Percentiles rank a stretch among this genome's conserved stretches.
Conservation (phyloP, 2,113 vertebrate genomes). For the Amia ocellicauda region DNA sequence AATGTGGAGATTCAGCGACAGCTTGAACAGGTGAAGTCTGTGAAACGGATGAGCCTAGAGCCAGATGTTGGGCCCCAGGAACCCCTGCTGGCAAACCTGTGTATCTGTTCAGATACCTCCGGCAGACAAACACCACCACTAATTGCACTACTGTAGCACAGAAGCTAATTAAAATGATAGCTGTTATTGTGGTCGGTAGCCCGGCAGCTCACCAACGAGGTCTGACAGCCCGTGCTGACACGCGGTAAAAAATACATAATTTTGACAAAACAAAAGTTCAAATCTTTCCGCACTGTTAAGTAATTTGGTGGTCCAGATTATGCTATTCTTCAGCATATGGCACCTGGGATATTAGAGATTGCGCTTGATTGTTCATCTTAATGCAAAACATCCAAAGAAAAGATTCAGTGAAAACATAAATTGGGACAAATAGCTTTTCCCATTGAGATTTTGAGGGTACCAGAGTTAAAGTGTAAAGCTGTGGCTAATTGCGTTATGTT, state of each 20-base stretch:
- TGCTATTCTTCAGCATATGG: slow-evolving; percentile 35
- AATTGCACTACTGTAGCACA: slow-evolving; percentile 42
- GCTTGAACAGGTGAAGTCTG: slow-evolving; percentile 1
- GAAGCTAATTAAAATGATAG: slow-evolving; percentile 42
- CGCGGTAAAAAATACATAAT: slow-evolving; percentile 34
- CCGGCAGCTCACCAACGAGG: slow-evolving; percentile 25
- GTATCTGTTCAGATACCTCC: slow-evolving; percentile 35
- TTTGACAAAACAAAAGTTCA: slow-evolving; percentile 20
- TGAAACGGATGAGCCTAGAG: slow-evolving; percentile 10
- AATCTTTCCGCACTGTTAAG: slow-evolving; percentile 31
- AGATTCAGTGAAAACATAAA: too few relatives aligned
- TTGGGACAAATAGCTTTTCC: too few relatives aligned
- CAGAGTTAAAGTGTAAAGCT: too few relatives aligned
- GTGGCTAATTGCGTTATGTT: too few relatives aligned
- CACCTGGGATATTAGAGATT: slow-evolving; percentile 33
- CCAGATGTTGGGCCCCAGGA: slow-evolving; percentile 42
- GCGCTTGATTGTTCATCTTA: background rate
- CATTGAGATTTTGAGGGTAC: too few relatives aligned
- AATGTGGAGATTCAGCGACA: background rate
- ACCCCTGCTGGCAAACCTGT: slow-evolving; percentile 27
- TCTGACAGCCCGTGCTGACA: slow-evolving; percentile 34
- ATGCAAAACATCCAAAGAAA: too few relatives aligned
- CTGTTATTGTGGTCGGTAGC: slow-evolving; percentile 29
- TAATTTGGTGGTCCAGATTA: slow-evolving; percentile 15
- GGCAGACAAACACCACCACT: slow-evolving; percentile 37